Conservation (phyloP, 2,797 vertebrate genomes). For the Echeneis naucrates region DNA sequence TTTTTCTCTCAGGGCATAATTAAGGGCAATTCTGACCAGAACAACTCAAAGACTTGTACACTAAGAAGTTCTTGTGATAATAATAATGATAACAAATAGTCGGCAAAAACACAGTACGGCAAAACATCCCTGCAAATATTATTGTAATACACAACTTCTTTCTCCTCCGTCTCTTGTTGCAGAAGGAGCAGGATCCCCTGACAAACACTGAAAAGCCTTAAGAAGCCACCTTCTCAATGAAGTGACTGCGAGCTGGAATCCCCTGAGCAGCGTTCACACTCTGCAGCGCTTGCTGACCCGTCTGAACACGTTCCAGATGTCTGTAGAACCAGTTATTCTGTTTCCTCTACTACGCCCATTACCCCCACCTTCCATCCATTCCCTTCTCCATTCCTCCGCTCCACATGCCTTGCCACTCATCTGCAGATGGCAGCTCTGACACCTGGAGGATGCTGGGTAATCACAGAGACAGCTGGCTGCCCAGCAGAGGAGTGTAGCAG, state of each 20-base stretch:
- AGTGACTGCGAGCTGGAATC: constrained; percentile 33
- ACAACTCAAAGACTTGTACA: constrained; percentile 53
- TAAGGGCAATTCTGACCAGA: constrained; percentile 59
- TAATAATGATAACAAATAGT: constrained; percentile 55
- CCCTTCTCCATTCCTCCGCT: constrained; percentile 52
- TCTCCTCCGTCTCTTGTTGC: background rate
- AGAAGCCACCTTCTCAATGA: constrained; percentile 30
- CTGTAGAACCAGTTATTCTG: constrained; percentile 79
- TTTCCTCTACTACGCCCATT: constrained; percentile 39
- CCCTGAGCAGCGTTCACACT: constrained; percentile 54
- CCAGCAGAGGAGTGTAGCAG: constrained; percentile 29
- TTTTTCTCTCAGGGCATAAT: constrained; percentile 77
- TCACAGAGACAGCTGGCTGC: constrained; percentile 72
- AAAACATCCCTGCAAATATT: constrained; percentile 38
- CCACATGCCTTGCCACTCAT: constrained; percentile 65
- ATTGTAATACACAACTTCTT: constrained; percentile 12
- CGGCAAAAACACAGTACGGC: constrained; percentile 24
- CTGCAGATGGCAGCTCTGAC: constrained; percentile 75
- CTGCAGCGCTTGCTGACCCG: constrained; percentile 62
- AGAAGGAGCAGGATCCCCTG: background rate
- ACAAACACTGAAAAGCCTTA: constrained; percentile 1
- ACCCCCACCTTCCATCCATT: background rate
- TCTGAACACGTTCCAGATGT: constrained; percentile 79
- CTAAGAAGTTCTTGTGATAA: constrained; percentile 56
- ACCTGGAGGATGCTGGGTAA: constrained; percentile 77